These are phyloP conservation scores for Cerastoderma edule DNA, from an alignment of 2,888 invertebrate species.

Conservation along the genomic window DNA sequence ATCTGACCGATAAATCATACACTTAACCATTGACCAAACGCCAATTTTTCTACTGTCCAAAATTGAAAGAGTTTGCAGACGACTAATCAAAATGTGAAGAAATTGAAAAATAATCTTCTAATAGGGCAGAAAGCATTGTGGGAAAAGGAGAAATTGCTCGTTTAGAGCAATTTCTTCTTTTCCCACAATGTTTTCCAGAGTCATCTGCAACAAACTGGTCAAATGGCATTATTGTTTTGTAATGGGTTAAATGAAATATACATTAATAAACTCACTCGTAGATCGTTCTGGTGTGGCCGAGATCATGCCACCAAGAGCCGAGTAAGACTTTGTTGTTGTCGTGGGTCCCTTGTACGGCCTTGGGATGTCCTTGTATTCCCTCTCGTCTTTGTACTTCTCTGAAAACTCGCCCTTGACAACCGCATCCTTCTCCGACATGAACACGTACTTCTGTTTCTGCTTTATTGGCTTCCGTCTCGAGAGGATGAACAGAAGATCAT, in stretches of 20 bases:
- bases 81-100: too few relatives aligned
- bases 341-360: conserved; percentile 61
- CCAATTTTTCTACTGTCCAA: too few relatives aligned
- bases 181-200: conserved; percentile 2
- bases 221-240: too few relatives aligned
- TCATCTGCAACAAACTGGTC: too few relatives aligned
- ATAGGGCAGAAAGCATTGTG: conserved; percentile 6
- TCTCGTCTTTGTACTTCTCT: conserved; percentile 67
- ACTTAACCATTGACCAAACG: too few relatives aligned
- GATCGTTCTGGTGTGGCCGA: conserved; percentile 29
- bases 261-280: conserved; percentile 1
- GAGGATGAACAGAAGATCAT: conserved; percentile 61
- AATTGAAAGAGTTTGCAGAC: too few relatives aligned
- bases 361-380: conserved; percentile 64
- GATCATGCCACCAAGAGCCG: conserved; percentile 59
- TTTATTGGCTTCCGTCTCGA: conserved; percentile 43
- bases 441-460: conserved; percentile 68
- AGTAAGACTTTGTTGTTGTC: conserved; percentile 64
- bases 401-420: conserved; percentile 71
- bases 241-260: neutral
- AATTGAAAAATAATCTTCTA: too few relatives aligned
- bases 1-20: too few relatives aligned
- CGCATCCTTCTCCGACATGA: conserved; percentile 78
- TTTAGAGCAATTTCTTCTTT: conserved; percentile 4
- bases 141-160: conserved; percentile 1